Conservation (phyloP, 2,113 vertebrate genomes). For the Ctenomys sociabilis region DNA sequence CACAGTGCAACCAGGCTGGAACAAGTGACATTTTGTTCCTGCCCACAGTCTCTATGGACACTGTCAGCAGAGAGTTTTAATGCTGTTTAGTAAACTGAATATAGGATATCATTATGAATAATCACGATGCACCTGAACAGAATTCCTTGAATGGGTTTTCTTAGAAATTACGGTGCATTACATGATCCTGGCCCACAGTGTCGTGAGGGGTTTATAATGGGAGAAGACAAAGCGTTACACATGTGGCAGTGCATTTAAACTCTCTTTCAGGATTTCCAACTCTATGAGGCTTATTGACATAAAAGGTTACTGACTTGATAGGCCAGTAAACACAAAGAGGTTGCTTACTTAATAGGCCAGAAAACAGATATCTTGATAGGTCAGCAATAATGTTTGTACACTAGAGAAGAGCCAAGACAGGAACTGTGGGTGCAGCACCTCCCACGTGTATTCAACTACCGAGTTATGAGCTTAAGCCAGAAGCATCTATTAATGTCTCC, state of each 20-base stretch:
- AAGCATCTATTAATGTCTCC: not conserved
- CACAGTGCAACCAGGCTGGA: not conserved
- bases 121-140: not conserved
- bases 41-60: not conserved
- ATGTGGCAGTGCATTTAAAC: not conserved
- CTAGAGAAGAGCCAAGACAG: not conserved
- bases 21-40: not conserved
- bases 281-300: not conserved
- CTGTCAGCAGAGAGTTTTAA: not conserved
- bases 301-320: too few species aligned
- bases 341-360: not conserved
- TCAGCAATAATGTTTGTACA: too few species aligned
- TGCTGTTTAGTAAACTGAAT: not conserved
- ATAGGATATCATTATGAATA: not conserved
- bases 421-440: not conserved
- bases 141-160: constrained; percentile 15
- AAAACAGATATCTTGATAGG: too few species aligned
- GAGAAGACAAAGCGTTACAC: not conserved
- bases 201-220: not conserved
- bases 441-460: not conserved
- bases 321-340: not conserved
- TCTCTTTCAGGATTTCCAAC: not conserved
- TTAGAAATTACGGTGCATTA: not conserved
- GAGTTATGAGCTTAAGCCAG: not conserved
- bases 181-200: not conserved